Evolutionary conservation across 2,797 vertebrate genomes (phyloP), one percentile per base, ranked within the genome.

Genomic region (Acanthis flammea): DNA sequence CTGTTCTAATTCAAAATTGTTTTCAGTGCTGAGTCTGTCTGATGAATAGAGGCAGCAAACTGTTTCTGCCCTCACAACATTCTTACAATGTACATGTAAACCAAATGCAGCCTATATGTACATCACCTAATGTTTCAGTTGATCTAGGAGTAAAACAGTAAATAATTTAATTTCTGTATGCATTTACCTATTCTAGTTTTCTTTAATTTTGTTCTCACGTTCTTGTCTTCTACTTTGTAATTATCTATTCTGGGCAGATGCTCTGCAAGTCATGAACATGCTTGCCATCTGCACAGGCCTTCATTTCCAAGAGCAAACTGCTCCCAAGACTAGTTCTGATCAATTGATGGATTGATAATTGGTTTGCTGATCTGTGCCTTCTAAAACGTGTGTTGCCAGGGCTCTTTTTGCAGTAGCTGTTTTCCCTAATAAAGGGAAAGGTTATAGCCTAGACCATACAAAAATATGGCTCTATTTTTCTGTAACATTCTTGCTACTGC

Each of bases 231-330:
- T 85, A 22, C 72, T 82, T 88, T 54, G 83, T 90, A 93, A 95
- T 96, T 95, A 94, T 88, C 86, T 87, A 96, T 97, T 97, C 94
- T 62, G 86, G 94, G 83, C 90, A 96, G 95, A 93, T 96, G 95
- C 93, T 96, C 90, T 68, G 60, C 73, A 73, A 96, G 82, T 91
- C 87, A 78, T 66, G 89, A 96, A 45, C 82, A 92, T 13, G 30
- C 70, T 58, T 87, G 35, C 89, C 95, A 97, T 95, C 96, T 96
- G 95, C 54, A 74, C 28, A 94, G 70, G 63, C 75, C 88, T 85
- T 92, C 65, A 88, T 88, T 95, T 96, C 86, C 86, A 90, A 91
- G n/a, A 94, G 84, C 41, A 96, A 96, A 95, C 74, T 95, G 48
- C 81, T 97, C 95, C 90, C 93, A 95, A 86, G 94, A 94, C 91